Evolutionary conservation across 2,888 invertebrate species (phyloP).

Genomic region (Drosophila differens): DNA sequence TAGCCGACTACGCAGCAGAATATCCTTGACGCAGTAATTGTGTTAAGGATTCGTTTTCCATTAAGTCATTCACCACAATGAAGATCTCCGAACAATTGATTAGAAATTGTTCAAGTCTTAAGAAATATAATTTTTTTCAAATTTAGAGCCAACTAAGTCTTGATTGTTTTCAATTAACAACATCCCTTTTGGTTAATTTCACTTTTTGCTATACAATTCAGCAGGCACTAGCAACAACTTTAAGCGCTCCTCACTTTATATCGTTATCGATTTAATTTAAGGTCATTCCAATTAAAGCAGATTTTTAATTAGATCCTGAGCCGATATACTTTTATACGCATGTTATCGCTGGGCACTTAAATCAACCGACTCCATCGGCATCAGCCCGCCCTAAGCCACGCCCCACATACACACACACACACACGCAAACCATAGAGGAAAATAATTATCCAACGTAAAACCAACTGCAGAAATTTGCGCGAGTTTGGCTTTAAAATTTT

Average conservation of each 20-base stretch:
- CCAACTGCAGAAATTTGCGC: conserved; percentile 60
- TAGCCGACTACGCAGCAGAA: conserved; percentile 11
- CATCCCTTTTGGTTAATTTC: not conserved
- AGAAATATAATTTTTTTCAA: not conserved
- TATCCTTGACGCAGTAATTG: conserved; percentile 55
- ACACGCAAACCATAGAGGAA: conserved; percentile 16
- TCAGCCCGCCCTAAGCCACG: conserved; percentile 1
- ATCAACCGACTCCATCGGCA: conserved; percentile 1
- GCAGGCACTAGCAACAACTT: not conserved
- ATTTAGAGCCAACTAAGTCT: not conserved
- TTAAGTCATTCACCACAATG: conserved; percentile 22
- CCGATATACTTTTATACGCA: conserved; percentile 11
- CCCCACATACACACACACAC: not conserved
- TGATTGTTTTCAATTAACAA: not conserved
- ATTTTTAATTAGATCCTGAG: conserved; percentile 44
- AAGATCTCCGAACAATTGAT: not conserved
- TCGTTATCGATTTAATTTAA: conserved; percentile 22
- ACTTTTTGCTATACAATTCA: not conserved
- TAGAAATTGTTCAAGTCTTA: conserved; percentile 43
- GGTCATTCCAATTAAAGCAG: conserved; percentile 13
- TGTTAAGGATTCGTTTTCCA: conserved; percentile 49
- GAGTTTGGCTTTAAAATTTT: conserved; percentile 65
- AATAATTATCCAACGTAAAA: conserved; percentile 55
- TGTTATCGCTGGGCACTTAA: conserved; percentile 26
- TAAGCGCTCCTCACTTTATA: not conserved